phyloP scores from a whole-genome alignment of 2,113 vertebrate species.

The Zosterops japonicus region DNA sequence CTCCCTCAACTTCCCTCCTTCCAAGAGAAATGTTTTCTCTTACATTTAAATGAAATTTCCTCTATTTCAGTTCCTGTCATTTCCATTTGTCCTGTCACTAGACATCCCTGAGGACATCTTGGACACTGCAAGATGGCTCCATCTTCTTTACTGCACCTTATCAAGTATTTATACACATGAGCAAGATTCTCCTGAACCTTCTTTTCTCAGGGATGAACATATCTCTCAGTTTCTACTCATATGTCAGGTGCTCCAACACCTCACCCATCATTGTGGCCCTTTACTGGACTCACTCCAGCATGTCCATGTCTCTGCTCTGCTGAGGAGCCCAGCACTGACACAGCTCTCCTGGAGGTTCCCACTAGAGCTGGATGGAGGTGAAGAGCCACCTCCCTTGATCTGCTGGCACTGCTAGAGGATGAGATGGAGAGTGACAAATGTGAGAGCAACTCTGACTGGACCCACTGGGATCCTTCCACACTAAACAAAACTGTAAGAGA shows the following conservation, averaged over 20 bases:
- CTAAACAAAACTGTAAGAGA: neutral
- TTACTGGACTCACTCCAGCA: neutral
- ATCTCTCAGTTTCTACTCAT: neutral
- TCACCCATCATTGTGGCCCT: neutral
- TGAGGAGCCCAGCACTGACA: neutral
- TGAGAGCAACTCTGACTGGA: neutral
- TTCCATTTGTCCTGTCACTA: neutral
- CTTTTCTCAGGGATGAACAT: neutral
- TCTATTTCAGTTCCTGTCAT: neutral
- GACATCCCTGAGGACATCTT: neutral
- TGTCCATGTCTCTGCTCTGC: neutral
- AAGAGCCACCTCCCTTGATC: neutral
- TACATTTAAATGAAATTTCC: neutral
- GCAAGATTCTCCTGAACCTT: neutral
- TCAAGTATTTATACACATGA: neutral
- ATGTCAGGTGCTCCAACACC: neutral
- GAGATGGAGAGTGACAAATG: neutral
- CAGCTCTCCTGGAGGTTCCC: neutral
- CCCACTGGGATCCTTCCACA: neutral
- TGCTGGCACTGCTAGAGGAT: neutral
- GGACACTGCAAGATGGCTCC: neutral
- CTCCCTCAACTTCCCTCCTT: neutral
- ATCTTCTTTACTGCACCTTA: neutral
- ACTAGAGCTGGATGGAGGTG: neutral
- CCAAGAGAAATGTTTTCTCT: neutral